Evolutionary conservation across 30 jellyfish, hydroid and myxozoan genomes (phyloP), one percentile per base, ranked within the genome.

Genomic region (Hydractinia echinata): DNA sequence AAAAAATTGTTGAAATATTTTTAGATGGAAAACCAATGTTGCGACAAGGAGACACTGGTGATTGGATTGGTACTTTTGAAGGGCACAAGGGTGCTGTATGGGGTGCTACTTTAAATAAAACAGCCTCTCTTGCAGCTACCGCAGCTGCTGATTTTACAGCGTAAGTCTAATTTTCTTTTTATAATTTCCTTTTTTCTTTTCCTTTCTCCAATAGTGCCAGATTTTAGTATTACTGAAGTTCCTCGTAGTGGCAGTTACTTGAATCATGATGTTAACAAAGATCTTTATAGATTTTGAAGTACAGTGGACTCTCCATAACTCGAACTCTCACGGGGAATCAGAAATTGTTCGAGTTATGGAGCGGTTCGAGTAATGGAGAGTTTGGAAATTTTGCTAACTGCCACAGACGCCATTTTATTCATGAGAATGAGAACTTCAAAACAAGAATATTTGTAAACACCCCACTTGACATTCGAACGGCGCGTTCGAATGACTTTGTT

Each of bases 141-240:
- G 98, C 95, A n/a, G 98, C 98, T 16, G 98, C 98, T 54, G 98
- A 91, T 79, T 91, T 86, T 74, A 73, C 98, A 67, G 96, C 94
- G 98, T 91, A 83, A 60, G 96, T 83, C 18, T 10, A 50, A 69
- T 76, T 50, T 13, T 67, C 14, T 15, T 20, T 11, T 15, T 15
- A 67, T 13, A 15, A 13, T 67, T 13, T 67, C 14, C 11, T 13
- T 13, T 11, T 21, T 10, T 0, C 21, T 15, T 67, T 67, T 67
- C 1, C 50, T 48, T 13, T 21, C 51, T 67, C 3, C n/a, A 67
- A 20, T 10, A 58, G 15, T 58, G 19, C 19, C 19, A 11, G 0
- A 58, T 58, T 11, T 58, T 58, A 13, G 18, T 58, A 58, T 58
- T 58, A 11, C 15, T 58, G 15, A 16, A 58, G 1, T 58, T 58